Evolutionary conservation across 2,888 invertebrate genomes (phyloP).

Genomic region (Hyposoter didymator): DNA sequence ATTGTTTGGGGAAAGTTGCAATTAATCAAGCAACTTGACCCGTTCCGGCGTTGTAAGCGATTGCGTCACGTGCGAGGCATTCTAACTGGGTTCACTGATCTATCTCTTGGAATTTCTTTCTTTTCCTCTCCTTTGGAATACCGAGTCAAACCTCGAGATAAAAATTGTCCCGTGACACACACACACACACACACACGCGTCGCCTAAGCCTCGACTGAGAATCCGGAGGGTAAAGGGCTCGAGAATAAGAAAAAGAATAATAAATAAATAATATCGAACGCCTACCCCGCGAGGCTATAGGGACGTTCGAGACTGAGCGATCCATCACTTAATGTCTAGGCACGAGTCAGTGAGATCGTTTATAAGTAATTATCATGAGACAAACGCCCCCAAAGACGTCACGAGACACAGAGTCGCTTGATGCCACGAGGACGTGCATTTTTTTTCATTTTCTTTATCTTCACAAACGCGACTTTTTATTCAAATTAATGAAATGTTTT

Average conservation of each 20-base stretch:
- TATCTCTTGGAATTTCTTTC: conserved; percentile 35
- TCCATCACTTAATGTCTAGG: conserved; percentile 71
- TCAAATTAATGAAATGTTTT: background rate
- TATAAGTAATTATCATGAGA: conserved; percentile 67
- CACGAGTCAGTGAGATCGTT: conserved; percentile 67
- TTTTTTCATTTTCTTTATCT: background rate
- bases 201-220: background rate
- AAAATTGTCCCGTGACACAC: conserved; percentile 12
- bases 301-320: conserved; percentile 49
- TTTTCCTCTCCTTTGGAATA: conserved; percentile 26
- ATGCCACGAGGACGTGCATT: conserved; percentile 13
- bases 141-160: conserved; percentile 13
- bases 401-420: conserved; percentile 28
- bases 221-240: background rate
- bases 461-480: background rate
- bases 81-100: conserved; percentile 54
- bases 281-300: conserved; percentile 22
- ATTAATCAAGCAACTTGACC: conserved; percentile 33
- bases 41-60: conserved; percentile 22
- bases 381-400: conserved; percentile 52
- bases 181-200: too few relatives aligned
- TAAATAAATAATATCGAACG: conserved; percentile 52
- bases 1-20: conserved; percentile 46
- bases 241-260: background rate
- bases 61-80: conserved; percentile 48